phyloP scores from a whole-genome alignment of 2,113 vertebrate genomes.

The Phylloscopus whistleri region DNA sequence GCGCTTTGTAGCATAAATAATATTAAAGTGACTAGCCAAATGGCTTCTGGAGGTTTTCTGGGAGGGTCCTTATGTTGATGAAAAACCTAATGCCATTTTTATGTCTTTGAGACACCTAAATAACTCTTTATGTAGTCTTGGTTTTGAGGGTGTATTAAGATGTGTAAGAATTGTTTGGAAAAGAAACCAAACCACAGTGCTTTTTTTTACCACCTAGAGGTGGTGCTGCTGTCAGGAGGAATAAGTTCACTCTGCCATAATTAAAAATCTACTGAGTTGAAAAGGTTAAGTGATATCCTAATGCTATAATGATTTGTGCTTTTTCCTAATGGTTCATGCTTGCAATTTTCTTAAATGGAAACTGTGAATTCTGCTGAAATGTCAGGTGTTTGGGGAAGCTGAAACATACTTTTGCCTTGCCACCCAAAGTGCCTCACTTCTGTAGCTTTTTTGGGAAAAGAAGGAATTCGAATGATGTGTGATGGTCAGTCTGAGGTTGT shows the following conservation, averaged over 20 bases:
- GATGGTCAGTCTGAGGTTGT: background rate
- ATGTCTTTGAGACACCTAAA: background rate
- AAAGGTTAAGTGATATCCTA: background rate
- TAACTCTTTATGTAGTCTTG: background rate
- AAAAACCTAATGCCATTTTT: background rate
- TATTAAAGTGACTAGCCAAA: background rate
- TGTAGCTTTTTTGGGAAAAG: background rate
- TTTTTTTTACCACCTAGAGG: background rate
- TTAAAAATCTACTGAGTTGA: background rate
- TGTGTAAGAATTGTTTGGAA: background rate
- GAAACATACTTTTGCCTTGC: background rate
- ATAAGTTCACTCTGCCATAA: background rate
- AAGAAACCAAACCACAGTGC: background rate
- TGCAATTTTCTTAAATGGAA: background rate
- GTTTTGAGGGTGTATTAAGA: background rate
- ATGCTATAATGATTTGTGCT: background rate
- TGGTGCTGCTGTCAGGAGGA: background rate
- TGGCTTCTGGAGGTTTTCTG: background rate
- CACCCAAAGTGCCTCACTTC: background rate
- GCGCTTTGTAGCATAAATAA: background rate
- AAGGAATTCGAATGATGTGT: background rate
- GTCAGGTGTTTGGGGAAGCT: background rate
- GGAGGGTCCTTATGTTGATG: background rate
- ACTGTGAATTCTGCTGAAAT: background rate
- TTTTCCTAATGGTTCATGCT: background rate